Evolutionary conservation across 1,140 invertebrate species (phyloP).

Genomic region (Drosophila gunungcola): DNA sequence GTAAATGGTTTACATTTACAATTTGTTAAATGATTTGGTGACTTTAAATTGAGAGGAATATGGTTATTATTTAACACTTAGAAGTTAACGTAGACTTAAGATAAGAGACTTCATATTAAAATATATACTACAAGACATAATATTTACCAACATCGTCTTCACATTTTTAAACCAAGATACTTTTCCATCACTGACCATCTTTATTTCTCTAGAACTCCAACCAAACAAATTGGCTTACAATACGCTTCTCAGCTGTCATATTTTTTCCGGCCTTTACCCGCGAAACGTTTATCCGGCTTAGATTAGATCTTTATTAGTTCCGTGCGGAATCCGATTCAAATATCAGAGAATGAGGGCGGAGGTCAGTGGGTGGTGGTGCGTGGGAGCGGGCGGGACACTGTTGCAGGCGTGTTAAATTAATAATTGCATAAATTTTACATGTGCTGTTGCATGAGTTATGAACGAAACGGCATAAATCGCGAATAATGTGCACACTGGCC

Average conservation of each 20-base stretch:
- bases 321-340: slow-evolving; percentile 8
- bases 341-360: background rate
- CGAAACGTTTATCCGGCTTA: slow-evolving; percentile 43
- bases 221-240: slow-evolving; percentile 33
- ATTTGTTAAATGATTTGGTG: no score
- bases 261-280: background rate
- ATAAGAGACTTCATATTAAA: no score
- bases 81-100: no score
- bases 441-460: slow-evolving; percentile 84
- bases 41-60: no score
- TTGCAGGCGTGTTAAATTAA: slow-evolving; percentile 76
- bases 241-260: background rate
- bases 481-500: slow-evolving; percentile 84
- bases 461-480: slow-evolving; percentile 82
- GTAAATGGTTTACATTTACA: no score
- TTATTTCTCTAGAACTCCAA: background rate
- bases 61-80: no score
- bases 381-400: slow-evolving; percentile 9
- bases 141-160: no score
- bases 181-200: background rate
- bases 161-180: background rate
- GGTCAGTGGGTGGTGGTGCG: background rate
- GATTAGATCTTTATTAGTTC: slow-evolving; percentile 51
- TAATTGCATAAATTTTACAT: slow-evolving; percentile 85
- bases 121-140: no score